Evolutionary conservation across 2,888 invertebrate genomes (phyloP), one percentile per base, ranked within the genome.

Genomic region (Tineola bisselliella): DNA sequence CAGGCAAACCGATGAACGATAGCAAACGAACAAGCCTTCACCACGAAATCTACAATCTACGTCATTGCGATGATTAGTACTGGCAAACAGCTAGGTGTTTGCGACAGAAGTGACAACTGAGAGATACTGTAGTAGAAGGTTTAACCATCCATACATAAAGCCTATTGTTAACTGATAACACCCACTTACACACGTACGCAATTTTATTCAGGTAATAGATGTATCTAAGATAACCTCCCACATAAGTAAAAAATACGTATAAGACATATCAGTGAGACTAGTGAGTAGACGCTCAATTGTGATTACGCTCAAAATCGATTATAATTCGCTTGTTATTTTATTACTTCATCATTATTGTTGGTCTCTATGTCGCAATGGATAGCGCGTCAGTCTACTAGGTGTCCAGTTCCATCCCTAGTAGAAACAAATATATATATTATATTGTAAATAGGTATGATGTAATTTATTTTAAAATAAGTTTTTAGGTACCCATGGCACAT

Each of bases 1-100:
- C 58, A n/a, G n/a, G n/a, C n/a, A 33, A 58, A 58, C 75, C 77
- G 80, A 74, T 83, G 84, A 77, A 84, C 83, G 86, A 84, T 86
- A 86, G 83, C 79, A 75, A 54, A 54, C 83, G 83, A 77, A 74
- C 67, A 68, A 66, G 52, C 81, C 72, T 69, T 69, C 81, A 84
- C 84, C 76, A 79, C 74, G 77, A 71, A 61, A 75, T 68, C 65
- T 66, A 66, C 66, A 77, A 73, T 71, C 66, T 68, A 19, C 54
- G 18, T 17, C 25, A n/a, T 54, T n/a, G 25, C 54, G 25, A 38
- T n/a, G 38, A 38, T 38, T 38, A 38, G 5, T 38, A 38, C 38
- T 3, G 25, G 10, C n/a, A 38, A 38, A 38, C 38, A 10, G n/a
- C 38, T 12, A 10, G 38, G 10, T 12, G 11, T 38, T 12, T 38